phyloP scores from a whole-genome alignment of 2,888 invertebrate species.

The Agonopterix alstromeriana region DNA sequence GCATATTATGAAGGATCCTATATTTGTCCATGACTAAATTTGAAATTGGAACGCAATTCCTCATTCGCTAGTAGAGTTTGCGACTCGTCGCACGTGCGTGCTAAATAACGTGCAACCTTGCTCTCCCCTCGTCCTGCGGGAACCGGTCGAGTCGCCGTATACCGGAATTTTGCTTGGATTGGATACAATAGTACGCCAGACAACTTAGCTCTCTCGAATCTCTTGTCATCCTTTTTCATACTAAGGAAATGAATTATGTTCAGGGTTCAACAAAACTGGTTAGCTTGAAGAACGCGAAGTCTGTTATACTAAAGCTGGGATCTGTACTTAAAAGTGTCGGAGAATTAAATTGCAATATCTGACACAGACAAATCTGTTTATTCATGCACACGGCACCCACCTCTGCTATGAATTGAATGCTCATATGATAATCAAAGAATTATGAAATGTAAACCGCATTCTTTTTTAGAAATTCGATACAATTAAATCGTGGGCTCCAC shows the following conservation, averaged over 20 bases:
- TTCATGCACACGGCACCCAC: constrained; percentile 7
- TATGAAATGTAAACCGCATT: constrained; percentile 13
- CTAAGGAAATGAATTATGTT: constrained; percentile 25
- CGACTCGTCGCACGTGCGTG: constrained; percentile 41
- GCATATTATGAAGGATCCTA: no score
- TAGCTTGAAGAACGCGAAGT: constrained; percentile 8
- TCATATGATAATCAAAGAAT: constrained; percentile 9
- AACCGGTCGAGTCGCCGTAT: constrained; percentile 50
- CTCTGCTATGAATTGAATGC: constrained; percentile 10
- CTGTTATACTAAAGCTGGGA: constrained; percentile 8
- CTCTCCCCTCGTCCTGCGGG: constrained; percentile 58
- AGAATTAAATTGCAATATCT: background rate
- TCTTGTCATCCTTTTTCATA: constrained; percentile 14
- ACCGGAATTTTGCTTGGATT: constrained; percentile 41
- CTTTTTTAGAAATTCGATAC: constrained; percentile 17
- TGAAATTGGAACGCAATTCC: constrained; percentile 6
- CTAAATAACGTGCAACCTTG: constrained; percentile 59
- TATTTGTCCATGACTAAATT: background rate
- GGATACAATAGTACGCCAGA: constrained; percentile 37
- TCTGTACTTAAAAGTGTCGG: background rate
- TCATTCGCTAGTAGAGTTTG: constrained; percentile 3
- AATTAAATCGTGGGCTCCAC: constrained; percentile 11
- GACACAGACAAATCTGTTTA: constrained; percentile 7
- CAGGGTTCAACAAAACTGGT: constrained; percentile 25
- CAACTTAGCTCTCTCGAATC: constrained; percentile 20